Base-by-base conservation (phyloP, 37 sponge, comb jelly and placozoan species). In the Aplysina aerophoba region DNA sequence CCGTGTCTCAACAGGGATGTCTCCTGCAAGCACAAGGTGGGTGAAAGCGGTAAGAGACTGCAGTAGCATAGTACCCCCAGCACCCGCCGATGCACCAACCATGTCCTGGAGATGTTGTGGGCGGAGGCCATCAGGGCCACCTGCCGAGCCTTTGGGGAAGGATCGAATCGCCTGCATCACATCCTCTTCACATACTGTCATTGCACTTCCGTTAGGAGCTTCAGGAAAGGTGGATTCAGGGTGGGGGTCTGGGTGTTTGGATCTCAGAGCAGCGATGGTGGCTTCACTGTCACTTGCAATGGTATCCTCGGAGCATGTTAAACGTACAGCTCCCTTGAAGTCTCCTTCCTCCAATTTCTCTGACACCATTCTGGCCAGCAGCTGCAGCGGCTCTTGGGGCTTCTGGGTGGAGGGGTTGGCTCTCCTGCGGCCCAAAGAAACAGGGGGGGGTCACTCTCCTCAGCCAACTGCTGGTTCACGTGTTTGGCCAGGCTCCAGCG, bases 21-120 rank as follows among this genome's bases (percentile, higher is more conserved):
- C 61, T 22, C 83, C 66, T 27, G 55, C 81, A 14, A 85, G 72
- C 0, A 89, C 62, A 30, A 81, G 62, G 60, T 55, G 80, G 15
- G 57, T 40, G 4, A 89, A 80, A 41, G 55, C 14, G 4, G 85
- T 68, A 22, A 89, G 84, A 15, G 81, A 60, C 24, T 60, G 5
- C 25, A 89, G 20, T 12, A 89, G 73, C 21, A 39, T 50, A 22
- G 27, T 16, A 28, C 41, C 82, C 33, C 85, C 81, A 13, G 35
- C 89, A 56, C 37, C 72, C 15, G 85, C 85, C 0, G 40, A 37
- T 15, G 33, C 11, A 17, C 41, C 35, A 34, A 34, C 71, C 80
- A 84, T 17, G 27, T 88, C 89, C n/a, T 69, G 33, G 17, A 88
- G 89, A 41, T 88, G 89, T 71, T 85, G 85, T 34, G 85, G 89